A percentile compares a stretch with the other conserved stretches of the same genome.
phyloP scores from a whole-genome alignment of 2,797 vertebrate species.

The Onychomys torridus region DNA sequence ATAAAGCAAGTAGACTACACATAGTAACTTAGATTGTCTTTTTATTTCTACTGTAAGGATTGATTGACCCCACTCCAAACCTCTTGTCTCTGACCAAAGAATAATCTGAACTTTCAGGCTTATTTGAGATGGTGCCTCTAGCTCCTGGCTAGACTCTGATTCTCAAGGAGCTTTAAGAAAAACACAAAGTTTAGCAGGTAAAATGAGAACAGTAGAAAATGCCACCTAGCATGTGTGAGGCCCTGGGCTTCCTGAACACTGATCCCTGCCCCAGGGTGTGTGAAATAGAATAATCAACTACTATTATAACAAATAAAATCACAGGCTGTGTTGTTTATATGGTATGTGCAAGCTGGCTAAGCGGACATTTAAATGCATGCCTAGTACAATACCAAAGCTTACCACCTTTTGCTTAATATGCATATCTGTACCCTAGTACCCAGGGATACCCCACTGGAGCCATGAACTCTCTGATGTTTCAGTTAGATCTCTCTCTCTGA shows the following conservation, averaged over 20 bases:
- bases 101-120: background rate
- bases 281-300: background rate
- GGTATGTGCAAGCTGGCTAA: background rate
- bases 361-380: background rate
- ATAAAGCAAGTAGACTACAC: background rate
- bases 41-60: slow-evolving; percentile 1
- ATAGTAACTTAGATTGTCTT: background rate
- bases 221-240: background rate
- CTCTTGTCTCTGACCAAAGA: background rate
- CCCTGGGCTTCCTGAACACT: background rate
- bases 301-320: background rate
- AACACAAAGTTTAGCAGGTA: background rate
- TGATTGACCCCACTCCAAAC: background rate
- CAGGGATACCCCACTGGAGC: background rate
- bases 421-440: background rate
- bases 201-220: too few species aligned
- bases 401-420: background rate
- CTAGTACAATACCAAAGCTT: background rate
- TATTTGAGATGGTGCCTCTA: background rate
- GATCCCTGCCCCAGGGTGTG: background rate
- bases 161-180: background rate
- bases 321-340: background rate
- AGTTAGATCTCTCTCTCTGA: background rate
- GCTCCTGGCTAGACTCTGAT: background rate
- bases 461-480: background rate